Percentiles rank a stretch among this genome's conserved stretches.
Conservation (phyloP, 2,797 vertebrate species). For the Hafferia zeledoni region DNA sequence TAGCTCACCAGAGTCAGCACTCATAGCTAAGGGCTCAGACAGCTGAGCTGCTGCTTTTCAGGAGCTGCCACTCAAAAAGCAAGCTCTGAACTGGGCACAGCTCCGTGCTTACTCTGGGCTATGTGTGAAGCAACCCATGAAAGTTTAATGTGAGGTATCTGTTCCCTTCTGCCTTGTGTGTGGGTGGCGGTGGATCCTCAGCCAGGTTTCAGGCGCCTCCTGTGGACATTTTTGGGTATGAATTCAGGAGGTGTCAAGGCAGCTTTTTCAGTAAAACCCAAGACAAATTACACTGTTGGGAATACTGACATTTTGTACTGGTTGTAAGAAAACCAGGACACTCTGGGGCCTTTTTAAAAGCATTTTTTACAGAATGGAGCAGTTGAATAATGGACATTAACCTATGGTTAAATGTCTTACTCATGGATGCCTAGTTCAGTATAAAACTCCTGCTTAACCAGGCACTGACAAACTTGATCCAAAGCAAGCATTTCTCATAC, state of each 20-base stretch:
- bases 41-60: not conserved
- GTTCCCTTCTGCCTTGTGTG: not conserved
- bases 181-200: not conserved
- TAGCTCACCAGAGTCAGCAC: not conserved
- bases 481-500: not conserved
- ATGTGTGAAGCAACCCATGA: accelerated
- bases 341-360: not conserved
- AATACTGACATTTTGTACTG: not conserved
- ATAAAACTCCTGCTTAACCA: not conserved
- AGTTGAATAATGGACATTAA: not conserved
- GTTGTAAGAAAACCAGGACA: not conserved
- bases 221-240: not conserved
- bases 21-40: not conserved
- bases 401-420: not conserved
- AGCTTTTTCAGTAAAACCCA: not conserved
- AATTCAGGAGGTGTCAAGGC: not conserved
- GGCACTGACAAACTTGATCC: not conserved
- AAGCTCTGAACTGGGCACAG: not conserved
- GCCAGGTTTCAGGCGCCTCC: not conserved
- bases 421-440: not conserved
- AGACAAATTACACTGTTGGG: not conserved
- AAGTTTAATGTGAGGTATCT: not conserved
- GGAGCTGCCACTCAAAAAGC: not conserved
- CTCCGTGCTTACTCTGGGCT: not conserved
- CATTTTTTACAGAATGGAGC: not conserved